phyloP scores from a whole-genome alignment of 2,797 vertebrate species.

The Streptopelia turtur region DNA sequence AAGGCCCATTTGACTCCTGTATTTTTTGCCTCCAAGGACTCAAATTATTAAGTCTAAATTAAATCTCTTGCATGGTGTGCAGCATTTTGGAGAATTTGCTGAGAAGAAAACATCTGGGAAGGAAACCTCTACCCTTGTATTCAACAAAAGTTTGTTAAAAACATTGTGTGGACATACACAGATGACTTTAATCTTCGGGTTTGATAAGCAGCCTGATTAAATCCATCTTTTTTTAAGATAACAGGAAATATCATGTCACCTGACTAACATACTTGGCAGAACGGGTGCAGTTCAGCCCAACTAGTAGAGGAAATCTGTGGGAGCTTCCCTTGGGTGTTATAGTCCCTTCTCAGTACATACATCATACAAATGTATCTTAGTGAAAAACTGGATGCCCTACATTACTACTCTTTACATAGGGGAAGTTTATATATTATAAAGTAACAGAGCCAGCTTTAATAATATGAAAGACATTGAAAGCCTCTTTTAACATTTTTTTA shows the following conservation, averaged over 20 bases:
- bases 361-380: background rate
- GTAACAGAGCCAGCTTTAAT: background rate
- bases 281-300: background rate
- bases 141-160: background rate
- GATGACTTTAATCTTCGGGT: background rate
- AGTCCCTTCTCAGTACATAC: background rate
- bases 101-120: background rate
- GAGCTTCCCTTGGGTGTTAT: background rate
- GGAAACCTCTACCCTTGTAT: background rate
- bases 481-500: background rate
- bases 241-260: background rate
- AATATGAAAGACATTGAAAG: background rate
- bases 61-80: background rate
- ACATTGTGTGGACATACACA: background rate
- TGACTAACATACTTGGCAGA: background rate
- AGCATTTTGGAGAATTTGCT: background rate
- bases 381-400: background rate
- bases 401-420: background rate
- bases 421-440: background rate
- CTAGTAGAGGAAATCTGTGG: background rate
- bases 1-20: background rate
- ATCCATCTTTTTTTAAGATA: background rate
- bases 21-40: background rate
- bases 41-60: background rate
- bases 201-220: background rate